Percentiles rank a stretch among this genome's conserved stretches.
Evolutionary conservation across 1,140 invertebrate species (phyloP).

Genomic region (Plutomurus gul): DNA sequence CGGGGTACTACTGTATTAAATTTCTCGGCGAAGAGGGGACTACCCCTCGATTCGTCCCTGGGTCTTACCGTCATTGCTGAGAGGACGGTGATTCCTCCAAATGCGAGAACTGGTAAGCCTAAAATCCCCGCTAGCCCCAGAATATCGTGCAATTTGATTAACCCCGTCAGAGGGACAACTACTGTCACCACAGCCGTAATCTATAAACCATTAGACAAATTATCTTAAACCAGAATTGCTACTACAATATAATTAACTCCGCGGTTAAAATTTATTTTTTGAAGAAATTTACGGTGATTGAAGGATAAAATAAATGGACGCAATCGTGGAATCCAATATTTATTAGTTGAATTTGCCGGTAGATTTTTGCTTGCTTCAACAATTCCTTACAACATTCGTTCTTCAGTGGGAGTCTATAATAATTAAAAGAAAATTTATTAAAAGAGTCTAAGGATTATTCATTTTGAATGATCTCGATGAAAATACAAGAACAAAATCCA

Average conservation of each 20-base stretch:
- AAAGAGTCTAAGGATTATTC: no score
- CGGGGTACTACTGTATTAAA: no score
- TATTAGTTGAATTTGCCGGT: not conserved
- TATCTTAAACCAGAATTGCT: no score
- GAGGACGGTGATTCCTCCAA: not conserved
- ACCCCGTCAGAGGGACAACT: not conserved
- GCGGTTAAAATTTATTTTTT: no score
- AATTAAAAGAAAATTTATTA: not conserved
- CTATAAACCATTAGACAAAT: no score
- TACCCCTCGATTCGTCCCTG: no score
- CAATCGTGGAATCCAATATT: not conserved
- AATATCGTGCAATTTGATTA: not conserved
- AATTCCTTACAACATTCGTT: not conserved
- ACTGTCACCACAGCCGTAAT: not conserved
- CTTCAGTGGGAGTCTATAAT: not conserved
- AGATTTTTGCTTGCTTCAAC: not conserved
- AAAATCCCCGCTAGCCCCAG: not conserved
- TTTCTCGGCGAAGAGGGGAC: no score
- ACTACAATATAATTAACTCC: no score
- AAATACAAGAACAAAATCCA: not conserved
- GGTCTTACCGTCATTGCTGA: no score
- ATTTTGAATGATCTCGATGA: not conserved
- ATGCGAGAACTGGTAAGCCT: not conserved
- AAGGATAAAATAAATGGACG: not conserved
- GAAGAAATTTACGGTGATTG: not conserved